phyloP scores from a whole-genome alignment of 2,113 vertebrate species.

The Nannobrachium achirus region DNA sequence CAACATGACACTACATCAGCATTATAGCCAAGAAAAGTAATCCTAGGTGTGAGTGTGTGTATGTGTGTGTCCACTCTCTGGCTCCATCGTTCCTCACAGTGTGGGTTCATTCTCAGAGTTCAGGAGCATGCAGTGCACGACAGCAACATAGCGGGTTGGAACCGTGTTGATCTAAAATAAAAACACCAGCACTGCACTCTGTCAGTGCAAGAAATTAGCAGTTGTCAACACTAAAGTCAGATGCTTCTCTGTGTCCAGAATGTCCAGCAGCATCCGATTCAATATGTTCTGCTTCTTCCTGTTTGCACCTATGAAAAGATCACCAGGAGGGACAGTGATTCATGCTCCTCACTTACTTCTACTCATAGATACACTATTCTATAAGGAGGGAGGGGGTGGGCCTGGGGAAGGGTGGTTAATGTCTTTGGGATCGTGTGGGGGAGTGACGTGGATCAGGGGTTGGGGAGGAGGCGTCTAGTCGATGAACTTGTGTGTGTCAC shows the following conservation, averaged over 20 bases:
- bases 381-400: slow-evolving; percentile 47
- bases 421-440: slow-evolving; percentile 31
- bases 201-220: slow-evolving; percentile 9
- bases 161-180: slow-evolving; percentile 26
- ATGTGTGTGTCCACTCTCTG: slow-evolving; percentile 6
- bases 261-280: slow-evolving; percentile 20
- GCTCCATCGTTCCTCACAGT: slow-evolving; percentile 31
- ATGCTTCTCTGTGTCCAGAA: slow-evolving; percentile 29
- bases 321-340: slow-evolving; percentile 32
- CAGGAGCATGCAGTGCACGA: slow-evolving; percentile 38
- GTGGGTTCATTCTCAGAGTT: slow-evolving; percentile 48
- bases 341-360: slow-evolving; percentile 45
- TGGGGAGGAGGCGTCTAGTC: slow-evolving; percentile 63
- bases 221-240: slow-evolving; percentile 56
- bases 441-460: slow-evolving; percentile 38
- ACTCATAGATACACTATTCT: slow-evolving; percentile 70
- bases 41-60: not conserved
- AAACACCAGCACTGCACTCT: slow-evolving; percentile 28
- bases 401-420: slow-evolving; percentile 29
- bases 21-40: slow-evolving; percentile 11
- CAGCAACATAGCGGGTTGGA: slow-evolving; percentile 26
- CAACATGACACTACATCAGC: not conserved
- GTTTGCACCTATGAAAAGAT: slow-evolving; percentile 32
- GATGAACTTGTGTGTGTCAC: slow-evolving; percentile 83
- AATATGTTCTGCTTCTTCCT: slow-evolving; percentile 20